Evolutionary conservation across 1,140 invertebrate genomes (phyloP), one percentile per base, ranked within the genome.

Genomic region (Stegodyphus dumicola): DNA sequence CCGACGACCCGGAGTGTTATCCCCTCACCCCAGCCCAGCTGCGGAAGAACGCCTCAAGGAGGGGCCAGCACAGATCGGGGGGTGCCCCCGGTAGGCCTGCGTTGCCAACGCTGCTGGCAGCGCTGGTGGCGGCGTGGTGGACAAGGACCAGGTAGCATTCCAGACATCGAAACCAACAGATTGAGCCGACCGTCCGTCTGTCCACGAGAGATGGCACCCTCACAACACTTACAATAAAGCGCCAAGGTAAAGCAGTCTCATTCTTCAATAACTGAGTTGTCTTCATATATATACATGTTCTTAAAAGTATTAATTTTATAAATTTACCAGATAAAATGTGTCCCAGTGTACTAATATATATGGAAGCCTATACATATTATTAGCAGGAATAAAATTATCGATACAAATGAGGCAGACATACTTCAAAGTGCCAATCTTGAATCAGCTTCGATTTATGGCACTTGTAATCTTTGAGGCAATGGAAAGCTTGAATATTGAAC

Each of bases 111-210:
- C 33, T 66, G 53, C 15, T 65, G 75, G 56, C 56, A 53, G 11
- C 48, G 17, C 17, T 60, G 54, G 33, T 54, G 69, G 76, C 84
- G 18, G 18, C 48, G 18, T 86, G 65, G 66, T 69, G 64, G 73
- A 70, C 54, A 18, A 74, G 70, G 80, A 77, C 84, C 75, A 78
- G 75, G 84, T 77, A 77, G 84, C 84, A 73, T 66, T 74, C 67
- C 75, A 78, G 84, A 86, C 75, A 78, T 77, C 84, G 84, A 86
- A 83, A 69, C 81, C 81, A 84, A 84, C 73, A 75, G 73, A 76
- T n/a, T 56, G 81, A 84, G 81, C 81, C 81, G 81, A 76, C 81
- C 81, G 81, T 84, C 81, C 73, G 81, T 84, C 81, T 76, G 81
- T 83, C 79, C 69, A 80, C 78, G 78, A 13, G 33, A 71, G 69